Base-by-base conservation (phyloP, 2,113 vertebrate genomes). In the Nyctereutes procyonoides region DNA sequence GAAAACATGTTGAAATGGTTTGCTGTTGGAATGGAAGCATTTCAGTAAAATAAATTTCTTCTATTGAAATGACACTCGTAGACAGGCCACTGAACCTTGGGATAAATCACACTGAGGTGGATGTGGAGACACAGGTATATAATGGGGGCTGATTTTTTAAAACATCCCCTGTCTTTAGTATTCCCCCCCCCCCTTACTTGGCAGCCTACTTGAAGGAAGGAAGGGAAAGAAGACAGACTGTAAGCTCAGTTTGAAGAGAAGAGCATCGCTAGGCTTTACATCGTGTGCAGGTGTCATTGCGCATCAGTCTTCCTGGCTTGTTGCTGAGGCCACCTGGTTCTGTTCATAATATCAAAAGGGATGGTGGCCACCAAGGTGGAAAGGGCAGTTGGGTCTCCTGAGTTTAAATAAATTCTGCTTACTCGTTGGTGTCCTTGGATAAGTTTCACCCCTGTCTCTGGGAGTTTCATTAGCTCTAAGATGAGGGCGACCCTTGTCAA, bases 331-430 rank as follows among this genome's bases (percentile, higher is more conserved):
- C 26, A 10, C 16, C 12, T n/a, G 63, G 26, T 26, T 69, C 80
- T 93, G 43, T 56, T 97, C 71, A 58, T 28, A 85, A 22, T 20
- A 71, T 35, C 74, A 69, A 82, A 96, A 62, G 17, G 80, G 20
- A 88, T 19, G 14, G 62, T 20, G 62, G 51, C 63, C 67, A 67
- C 53, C 51, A 30, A 79, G 65, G 67, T 77, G n/a, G 77, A 88
- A 88, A 90, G 83, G 63, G 32, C 5, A 26, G 73, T 88, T 76
- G 58, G 5, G 43, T 63, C 43, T 82, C 76, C 24, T 1, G 79
- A 88, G 51, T 90, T 87, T 80, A 53, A 96, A 81, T 56, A 60
- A 16, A 71, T 95, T 87, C 51, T 77, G 26, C 63, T 43, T 97
- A 53, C 56, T 92, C 35, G 16, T 26, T 62, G 17, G 32, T 73